Evolutionary conservation across 2,113 vertebrate species (phyloP).

Genomic region (Menura novaehollandiae): DNA sequence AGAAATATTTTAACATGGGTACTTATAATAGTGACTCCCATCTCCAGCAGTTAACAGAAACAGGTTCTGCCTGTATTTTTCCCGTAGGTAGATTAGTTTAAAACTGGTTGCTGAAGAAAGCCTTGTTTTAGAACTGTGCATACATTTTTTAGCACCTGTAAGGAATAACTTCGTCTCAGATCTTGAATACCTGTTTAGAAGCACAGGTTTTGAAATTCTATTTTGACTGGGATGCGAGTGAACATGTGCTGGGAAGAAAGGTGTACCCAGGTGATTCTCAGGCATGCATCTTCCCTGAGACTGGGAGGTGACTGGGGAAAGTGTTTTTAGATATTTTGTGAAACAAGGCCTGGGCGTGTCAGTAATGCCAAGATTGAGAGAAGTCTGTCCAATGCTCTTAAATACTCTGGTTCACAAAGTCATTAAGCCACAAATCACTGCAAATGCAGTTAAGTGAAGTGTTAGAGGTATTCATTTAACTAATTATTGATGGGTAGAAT

Average conservation of each 20-base stretch:
- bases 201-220: neutral
- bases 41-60: neutral
- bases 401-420: neutral
- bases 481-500: neutral
- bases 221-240: neutral
- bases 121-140: neutral
- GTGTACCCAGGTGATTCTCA: neutral
- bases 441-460: neutral
- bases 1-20: neutral
- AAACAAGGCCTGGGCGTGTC: accelerated
- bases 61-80: neutral
- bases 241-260: neutral
- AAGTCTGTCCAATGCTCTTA: neutral
- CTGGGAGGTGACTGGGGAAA: neutral
- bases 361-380: neutral
- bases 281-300: accelerated
- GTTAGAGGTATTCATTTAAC: neutral
- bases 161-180: neutral
- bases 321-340: neutral
- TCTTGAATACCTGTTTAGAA: neutral
- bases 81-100: neutral
- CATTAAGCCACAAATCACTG: neutral
- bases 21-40: neutral
- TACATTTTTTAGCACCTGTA: neutral
- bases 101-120: neutral